phyloP scores from a whole-genome alignment of 2,888 invertebrate genomes.

The Neuroscelio doddi region DNA sequence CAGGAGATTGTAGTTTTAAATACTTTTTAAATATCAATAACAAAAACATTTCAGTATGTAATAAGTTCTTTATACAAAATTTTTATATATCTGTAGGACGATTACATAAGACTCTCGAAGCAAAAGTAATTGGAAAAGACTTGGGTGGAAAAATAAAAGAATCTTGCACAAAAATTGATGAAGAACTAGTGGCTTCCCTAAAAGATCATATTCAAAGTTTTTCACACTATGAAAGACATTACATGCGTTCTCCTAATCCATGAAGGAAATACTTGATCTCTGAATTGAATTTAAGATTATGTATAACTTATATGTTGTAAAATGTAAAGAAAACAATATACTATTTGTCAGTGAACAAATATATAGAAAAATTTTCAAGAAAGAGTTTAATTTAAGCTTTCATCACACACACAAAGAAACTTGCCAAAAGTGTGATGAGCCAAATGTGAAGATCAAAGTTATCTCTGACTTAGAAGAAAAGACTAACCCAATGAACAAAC shows the following conservation, averaged over 20 bases:
- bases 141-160: constrained; percentile 37
- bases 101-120: constrained; percentile 37
- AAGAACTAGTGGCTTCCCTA: constrained; percentile 28
- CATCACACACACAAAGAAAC: constrained; percentile 2
- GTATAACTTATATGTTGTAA: constrained; percentile 48
- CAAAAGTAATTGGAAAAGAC: constrained; percentile 39
- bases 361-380: constrained; percentile 37
- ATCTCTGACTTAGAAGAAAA: too few relatives aligned
- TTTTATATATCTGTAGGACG: constrained; percentile 42
- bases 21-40: too few relatives aligned
- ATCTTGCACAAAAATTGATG: constrained; percentile 33
- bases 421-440: not conserved
- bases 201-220: constrained; percentile 47
- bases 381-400: constrained; percentile 28
- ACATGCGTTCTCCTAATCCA: constrained; percentile 50
- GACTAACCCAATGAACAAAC: too few relatives aligned
- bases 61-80: constrained; percentile 39
- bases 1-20: too few relatives aligned
- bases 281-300: constrained; percentile 50
- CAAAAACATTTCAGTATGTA: constrained; percentile 35
- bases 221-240: constrained; percentile 49
- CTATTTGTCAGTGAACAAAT: constrained; percentile 33
- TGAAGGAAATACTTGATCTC: constrained; percentile 50
- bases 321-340: constrained; percentile 47
- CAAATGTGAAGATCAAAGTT: constrained; percentile 2